These are phyloP conservation scores for Spongilla lacustris DNA, from an alignment of 37 sponge, comb jelly and placozoan genomes.

Conservation along the genomic window DNA sequence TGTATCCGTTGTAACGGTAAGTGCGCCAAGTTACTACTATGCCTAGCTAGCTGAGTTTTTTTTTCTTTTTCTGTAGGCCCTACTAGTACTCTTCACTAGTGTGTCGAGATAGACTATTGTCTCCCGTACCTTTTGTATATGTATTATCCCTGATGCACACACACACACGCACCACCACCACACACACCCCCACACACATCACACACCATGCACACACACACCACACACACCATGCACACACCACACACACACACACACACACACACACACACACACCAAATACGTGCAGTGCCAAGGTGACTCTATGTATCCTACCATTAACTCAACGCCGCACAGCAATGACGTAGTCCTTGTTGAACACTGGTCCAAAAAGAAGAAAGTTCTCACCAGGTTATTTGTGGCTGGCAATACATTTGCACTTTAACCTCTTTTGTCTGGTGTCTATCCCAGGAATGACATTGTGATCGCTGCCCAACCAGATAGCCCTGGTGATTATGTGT, in stretches of 20 bases:
- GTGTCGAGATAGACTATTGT: no score
- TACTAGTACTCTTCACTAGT: no score
- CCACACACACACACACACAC: no score
- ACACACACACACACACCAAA: not conserved
- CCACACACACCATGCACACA: no score
- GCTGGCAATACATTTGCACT: not conserved
- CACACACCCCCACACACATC: no score
- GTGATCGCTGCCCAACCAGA: slow-evolving; percentile 28
- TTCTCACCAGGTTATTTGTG: not conserved
- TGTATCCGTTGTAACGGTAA: not conserved
- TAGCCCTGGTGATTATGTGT: slow-evolving; percentile 13
- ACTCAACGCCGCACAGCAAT: not conserved
- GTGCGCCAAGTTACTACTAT: not conserved
- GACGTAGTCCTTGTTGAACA: slow-evolving; percentile 21
- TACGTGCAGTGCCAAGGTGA: slow-evolving; percentile 25
- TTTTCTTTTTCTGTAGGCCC: no score
- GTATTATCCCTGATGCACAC: no score
- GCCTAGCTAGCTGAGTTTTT: not conserved
- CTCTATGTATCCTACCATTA: slow-evolving; percentile 44
- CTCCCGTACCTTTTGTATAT: no score
- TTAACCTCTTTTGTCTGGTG: not conserved
- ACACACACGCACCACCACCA: no score
- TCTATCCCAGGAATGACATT: slow-evolving; percentile 45
- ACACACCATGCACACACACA: no score
- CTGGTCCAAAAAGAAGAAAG: slow-evolving; percentile 7